A percentile compares a stretch with the other conserved stretches of the same genome.
Evolutionary conservation across 1,140 invertebrate genomes (phyloP).

Genomic region (Bombus consobrinus): DNA sequence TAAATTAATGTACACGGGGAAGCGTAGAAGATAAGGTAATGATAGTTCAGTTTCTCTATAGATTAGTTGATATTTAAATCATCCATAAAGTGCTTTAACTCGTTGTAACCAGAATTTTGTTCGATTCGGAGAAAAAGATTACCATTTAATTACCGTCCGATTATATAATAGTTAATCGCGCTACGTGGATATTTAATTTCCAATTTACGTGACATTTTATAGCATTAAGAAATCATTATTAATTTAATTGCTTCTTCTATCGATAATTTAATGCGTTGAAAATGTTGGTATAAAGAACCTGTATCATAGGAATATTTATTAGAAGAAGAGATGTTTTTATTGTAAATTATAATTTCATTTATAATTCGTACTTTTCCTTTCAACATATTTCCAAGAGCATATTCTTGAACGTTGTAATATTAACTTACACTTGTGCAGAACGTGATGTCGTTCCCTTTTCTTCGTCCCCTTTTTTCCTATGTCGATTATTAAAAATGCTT

Average conservation of each 20-base stretch:
- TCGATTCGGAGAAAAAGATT: background rate
- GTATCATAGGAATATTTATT: background rate
- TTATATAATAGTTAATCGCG: background rate
- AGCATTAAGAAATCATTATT: background rate
- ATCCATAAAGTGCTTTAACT: background rate
- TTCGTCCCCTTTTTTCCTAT: conserved; percentile 8
- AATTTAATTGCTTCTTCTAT: background rate
- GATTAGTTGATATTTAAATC: background rate
- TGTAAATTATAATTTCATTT: background rate
- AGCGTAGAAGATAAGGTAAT: background rate
- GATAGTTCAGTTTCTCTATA: background rate
- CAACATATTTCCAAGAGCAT: no score
- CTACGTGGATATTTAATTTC: background rate
- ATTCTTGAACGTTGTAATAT: conserved; percentile 49
- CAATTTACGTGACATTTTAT: background rate
- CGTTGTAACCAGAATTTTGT: background rate
- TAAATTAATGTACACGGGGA: background rate
- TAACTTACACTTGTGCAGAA: conserved; percentile 59
- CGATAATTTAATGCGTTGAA: background rate
- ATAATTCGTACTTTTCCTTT: no score
- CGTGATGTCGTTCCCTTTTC: conserved; percentile 52
- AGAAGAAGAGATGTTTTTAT: background rate
- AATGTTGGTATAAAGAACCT: background rate
- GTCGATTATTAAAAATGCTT: no score
- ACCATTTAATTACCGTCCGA: background rate